These are phyloP conservation scores for Ochropleura plecta DNA, from an alignment of 2,888 invertebrate genomes.

Conservation along the genomic window DNA sequence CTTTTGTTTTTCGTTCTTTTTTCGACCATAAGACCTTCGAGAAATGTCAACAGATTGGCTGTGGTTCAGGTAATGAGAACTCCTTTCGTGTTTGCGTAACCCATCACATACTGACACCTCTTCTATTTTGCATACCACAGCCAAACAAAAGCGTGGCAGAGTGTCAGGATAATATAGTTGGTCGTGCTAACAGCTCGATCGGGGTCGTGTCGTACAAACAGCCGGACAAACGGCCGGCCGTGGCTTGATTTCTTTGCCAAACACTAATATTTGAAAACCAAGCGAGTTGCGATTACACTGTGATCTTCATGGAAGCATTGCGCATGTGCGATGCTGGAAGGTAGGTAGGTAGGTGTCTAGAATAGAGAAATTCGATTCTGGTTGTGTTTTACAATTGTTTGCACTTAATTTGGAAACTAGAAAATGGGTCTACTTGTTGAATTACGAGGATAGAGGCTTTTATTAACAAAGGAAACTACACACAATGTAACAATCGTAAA, in stretches of 20 bases:
- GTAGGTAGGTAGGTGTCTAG: conserved; percentile 9
- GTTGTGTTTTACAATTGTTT: conserved; percentile 23
- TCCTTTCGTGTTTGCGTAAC: conserved; percentile 11
- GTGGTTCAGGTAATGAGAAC: background rate
- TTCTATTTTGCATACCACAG: conserved; percentile 48
- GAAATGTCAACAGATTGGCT: background rate
- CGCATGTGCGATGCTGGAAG: conserved; percentile 59
- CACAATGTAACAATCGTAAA: too few species aligned
- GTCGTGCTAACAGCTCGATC: conserved; percentile 71
- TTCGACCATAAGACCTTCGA: background rate
- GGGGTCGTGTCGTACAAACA: conserved; percentile 72
- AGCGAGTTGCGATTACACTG: conserved; percentile 80
- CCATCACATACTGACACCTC: conserved; percentile 21
- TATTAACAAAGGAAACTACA: background rate
- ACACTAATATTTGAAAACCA: conserved; percentile 89
- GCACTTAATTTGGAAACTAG: background rate
- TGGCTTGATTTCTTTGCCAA: conserved; percentile 88
- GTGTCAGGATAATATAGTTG: conserved; percentile 64
- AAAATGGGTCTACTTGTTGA: conserved; percentile 10
- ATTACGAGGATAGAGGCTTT: background rate
- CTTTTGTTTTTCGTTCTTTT: conserved; percentile 18
- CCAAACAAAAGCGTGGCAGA: conserved; percentile 55
- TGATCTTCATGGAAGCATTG: conserved; percentile 71
- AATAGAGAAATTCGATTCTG: background rate
- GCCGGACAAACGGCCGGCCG: conserved; percentile 71